These are phyloP conservation scores for Gallinago jamesoni DNA, from an alignment of 2,113 vertebrate species.

Conservation along the genomic window DNA sequence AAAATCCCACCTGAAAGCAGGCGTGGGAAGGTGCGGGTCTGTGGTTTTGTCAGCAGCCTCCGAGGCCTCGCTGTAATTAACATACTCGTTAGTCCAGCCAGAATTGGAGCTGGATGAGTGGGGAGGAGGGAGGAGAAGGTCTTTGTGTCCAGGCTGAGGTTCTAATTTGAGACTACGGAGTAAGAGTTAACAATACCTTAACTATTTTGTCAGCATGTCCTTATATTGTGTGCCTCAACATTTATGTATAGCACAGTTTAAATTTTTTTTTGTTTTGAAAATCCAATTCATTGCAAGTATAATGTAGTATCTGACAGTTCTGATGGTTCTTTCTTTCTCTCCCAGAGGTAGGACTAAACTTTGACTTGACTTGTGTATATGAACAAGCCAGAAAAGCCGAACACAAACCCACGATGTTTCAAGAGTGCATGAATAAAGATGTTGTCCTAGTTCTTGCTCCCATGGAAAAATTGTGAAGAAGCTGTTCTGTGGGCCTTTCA, in stretches of 20 bases:
- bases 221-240: constrained; percentile 53
- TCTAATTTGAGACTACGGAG: not conserved
- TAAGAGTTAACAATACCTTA: constrained; percentile 16
- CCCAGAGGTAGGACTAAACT: constrained; percentile 73
- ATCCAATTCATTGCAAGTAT: constrained; percentile 64
- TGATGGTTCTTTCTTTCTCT: constrained; percentile 74
- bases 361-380: constrained; percentile 72
- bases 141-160: not conserved
- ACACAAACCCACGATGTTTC: constrained; percentile 72
- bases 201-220: constrained; percentile 53
- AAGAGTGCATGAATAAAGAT: constrained; percentile 73
- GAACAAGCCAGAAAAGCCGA: constrained; percentile 72
- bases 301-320: constrained; percentile 65
- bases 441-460: constrained; percentile 72
- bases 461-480: constrained; percentile 71
- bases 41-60: not conserved
- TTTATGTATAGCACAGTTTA: constrained; percentile 57
- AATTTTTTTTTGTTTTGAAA: constrained; percentile 32
- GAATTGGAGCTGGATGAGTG: not conserved
- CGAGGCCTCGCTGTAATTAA: accelerated
- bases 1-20: not conserved
- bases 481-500: constrained; percentile 69
- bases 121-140: constrained; percentile 16
- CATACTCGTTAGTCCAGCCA: not conserved
- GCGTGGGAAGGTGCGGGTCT: not conserved